Evolutionary conservation across 2,888 invertebrate genomes (phyloP).

Genomic region (Gandaritis pyraliata): DNA sequence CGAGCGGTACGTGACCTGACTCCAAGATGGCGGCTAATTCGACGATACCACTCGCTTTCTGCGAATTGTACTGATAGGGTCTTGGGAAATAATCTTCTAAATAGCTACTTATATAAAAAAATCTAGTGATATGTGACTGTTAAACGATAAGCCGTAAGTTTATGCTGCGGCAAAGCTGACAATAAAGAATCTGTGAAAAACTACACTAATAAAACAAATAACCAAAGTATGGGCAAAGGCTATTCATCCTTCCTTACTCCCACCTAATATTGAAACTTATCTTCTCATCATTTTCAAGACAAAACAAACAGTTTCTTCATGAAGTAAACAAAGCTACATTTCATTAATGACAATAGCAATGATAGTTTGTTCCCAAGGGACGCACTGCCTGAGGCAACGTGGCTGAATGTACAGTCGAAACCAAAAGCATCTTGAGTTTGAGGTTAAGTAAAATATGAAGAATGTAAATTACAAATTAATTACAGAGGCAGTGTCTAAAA

Average conservation of each 20-base stretch:
- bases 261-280: no score
- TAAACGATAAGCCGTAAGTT: no score
- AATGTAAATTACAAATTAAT: no score
- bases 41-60: not conserved
- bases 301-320: not conserved
- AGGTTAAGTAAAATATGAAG: no score
- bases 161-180: no score
- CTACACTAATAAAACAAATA: no score
- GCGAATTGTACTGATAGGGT: not conserved
- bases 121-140: no score
- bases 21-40: constrained; percentile 42
- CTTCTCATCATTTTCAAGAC: not conserved
- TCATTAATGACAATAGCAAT: constrained; percentile 10
- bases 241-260: no score
- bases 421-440: not conserved
- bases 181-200: no score
- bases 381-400: constrained; percentile 7
- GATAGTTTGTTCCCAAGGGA: constrained; percentile 7
- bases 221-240: no score
- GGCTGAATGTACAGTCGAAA: constrained; percentile 1
- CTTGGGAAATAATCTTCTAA: not conserved
- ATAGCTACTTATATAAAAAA: no score
- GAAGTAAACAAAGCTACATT: constrained; percentile 12
- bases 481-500: no score
- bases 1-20: constrained; percentile 33